Conservation (phyloP, 2,797 vertebrate species). For the Leptoclinus maculatus region DNA sequence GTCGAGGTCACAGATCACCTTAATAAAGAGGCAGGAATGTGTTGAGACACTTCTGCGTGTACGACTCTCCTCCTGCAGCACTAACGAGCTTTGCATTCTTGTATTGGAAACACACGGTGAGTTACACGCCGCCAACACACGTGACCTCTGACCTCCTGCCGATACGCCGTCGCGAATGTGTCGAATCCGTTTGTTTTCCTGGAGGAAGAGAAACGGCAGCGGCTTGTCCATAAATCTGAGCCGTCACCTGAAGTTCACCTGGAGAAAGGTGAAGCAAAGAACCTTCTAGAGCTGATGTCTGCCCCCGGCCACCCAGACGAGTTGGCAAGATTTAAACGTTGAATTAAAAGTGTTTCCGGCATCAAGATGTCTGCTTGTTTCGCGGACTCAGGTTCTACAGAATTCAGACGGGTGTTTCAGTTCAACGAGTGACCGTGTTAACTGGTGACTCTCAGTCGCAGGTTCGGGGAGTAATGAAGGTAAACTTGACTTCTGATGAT, state of each 20-base stretch:
- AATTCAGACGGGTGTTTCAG: no score
- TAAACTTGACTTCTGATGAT: not conserved
- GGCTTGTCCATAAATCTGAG: not conserved
- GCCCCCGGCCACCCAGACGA: no score
- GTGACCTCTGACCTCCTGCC: constrained; percentile 52
- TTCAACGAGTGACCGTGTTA: no score
- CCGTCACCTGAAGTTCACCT: not conserved
- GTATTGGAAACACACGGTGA: constrained; percentile 58
- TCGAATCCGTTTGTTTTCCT: not conserved
- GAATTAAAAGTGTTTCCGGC: no score
- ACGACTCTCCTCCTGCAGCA: constrained; percentile 51
- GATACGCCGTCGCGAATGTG: not conserved
- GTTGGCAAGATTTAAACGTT: no score
- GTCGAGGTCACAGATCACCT: constrained; percentile 67
- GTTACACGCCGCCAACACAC: constrained; percentile 44
- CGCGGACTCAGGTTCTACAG: no score
- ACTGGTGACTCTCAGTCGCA: no score
- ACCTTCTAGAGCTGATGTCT: no score
- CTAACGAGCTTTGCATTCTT: constrained; percentile 68
- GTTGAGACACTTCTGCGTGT: constrained; percentile 51
- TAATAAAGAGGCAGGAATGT: constrained; percentile 71
- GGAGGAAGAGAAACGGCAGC: not conserved
- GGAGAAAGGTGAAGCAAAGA: not conserved
- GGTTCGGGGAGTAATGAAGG: not conserved
- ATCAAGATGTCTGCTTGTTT: no score